Evolutionary conservation across 2,113 vertebrate genomes (phyloP).

Genomic region (Mesocricetus auratus): DNA sequence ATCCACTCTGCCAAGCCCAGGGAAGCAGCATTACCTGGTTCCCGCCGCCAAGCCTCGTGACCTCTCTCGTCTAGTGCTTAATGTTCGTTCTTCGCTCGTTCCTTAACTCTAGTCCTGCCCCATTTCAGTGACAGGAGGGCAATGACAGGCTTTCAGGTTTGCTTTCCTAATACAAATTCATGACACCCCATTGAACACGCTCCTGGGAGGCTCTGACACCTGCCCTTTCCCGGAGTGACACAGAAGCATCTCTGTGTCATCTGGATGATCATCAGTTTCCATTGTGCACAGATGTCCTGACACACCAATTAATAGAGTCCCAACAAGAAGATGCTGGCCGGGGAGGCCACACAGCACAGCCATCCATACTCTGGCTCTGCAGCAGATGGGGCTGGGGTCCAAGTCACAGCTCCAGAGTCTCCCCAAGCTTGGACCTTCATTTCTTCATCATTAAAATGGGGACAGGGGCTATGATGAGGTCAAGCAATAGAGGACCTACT

Average conservation of each 20-base stretch:
- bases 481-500: background rate
- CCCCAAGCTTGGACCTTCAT: background rate
- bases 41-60: rapidly evolving
- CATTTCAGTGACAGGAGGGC: background rate
- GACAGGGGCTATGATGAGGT: background rate
- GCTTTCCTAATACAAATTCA: constrained; percentile 57
- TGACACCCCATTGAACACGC: background rate
- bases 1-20: background rate
- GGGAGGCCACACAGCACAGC: constrained; percentile 28
- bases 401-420: background rate
- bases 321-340: constrained; percentile 37
- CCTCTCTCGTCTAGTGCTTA: rapidly evolving
- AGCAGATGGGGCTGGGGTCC: background rate
- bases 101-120: background rate
- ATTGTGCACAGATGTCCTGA: constrained; percentile 74
- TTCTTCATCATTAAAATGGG: background rate
- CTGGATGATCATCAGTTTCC: constrained; percentile 70
- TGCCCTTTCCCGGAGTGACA: rapidly evolving
- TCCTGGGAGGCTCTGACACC: constrained; percentile 16
- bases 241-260: constrained; percentile 50
- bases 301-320: constrained; percentile 76
- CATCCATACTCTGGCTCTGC: background rate
- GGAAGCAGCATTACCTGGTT: rapidly evolving
- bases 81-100: no score
- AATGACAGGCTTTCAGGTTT: background rate